Evolutionary conservation across 2,797 vertebrate species (phyloP), one percentile per base, ranked within the genome.

Genomic region (Tapirus indicus): DNA sequence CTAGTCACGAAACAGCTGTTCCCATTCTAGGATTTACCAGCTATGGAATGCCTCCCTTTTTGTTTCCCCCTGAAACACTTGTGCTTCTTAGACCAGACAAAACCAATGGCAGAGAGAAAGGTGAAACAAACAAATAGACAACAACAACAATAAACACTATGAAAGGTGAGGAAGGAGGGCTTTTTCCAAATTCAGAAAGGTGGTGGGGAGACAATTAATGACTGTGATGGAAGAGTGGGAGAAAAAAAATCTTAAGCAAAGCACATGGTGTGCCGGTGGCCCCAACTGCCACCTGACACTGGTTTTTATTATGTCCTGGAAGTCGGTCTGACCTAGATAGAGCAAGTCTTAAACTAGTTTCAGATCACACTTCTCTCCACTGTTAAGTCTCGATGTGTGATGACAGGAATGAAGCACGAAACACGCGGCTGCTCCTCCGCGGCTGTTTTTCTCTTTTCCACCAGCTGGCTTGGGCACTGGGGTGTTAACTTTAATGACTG

Each of bases 291-390:
- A 38, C 75, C 56, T 8, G 93, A 85, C 44, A 1, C 80, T 49
- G 16, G 93, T 78, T 90, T 77, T 62, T 95, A 75, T 88, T 97
- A 94, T 52, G 25, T 38, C 52, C 88, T 35, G 47, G 86, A 72
- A 96, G 94, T 97, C 98, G 97, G 97, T 68, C 96, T 94, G 97
- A 69, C 93, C 97, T 96, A 97, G 87, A 95, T 69, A 92, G 83
- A 97, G 84, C 94, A 93, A 91, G 83, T 93, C 93, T 97, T 88
- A 94, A 95, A 91, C 80, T 77, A 75, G 88, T 91, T 91, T 97
- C 21, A 32, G 97, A 92, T 97, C 95, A 20, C 96, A 92, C 97
- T 93, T 96, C 94, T 97, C 82, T 41, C 84, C 20, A 29, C 64
- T 90, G 97, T 75, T 95, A 18, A 27, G 47, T 92, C 88, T 95